A percentile compares a stretch with the other conserved stretches of the same genome.
These are phyloP conservation scores for Tricholauxania praeusta DNA, from an alignment of 2,888 invertebrate species.

Conservation along the genomic window DNA sequence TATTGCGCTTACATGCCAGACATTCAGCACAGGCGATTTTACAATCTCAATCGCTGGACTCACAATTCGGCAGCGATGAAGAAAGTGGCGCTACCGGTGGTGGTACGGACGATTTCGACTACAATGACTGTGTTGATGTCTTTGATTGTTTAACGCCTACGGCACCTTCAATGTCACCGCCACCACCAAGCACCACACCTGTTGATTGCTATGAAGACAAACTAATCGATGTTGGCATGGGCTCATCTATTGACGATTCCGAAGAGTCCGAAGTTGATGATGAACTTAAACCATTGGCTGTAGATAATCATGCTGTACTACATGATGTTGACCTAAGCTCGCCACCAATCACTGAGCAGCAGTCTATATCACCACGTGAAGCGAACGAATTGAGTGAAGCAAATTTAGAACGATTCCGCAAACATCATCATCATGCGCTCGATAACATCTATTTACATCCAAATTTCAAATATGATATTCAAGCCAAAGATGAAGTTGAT, in stretches of 20 bases:
- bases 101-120: constrained; percentile 40
- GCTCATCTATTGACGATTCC: constrained; percentile 60
- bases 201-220: constrained; percentile 53
- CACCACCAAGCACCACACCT: constrained; percentile 47
- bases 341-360: constrained; percentile 33
- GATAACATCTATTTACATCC: constrained; percentile 63
- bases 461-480: constrained; percentile 55
- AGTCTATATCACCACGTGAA: neutral
- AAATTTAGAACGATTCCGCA: constrained; percentile 63
- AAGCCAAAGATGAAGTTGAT: constrained; percentile 38
- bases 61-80: constrained; percentile 58
- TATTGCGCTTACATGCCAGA: constrained; percentile 61
- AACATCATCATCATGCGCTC: constrained; percentile 52
- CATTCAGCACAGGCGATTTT: constrained; percentile 60
- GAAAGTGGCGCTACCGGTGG: constrained; percentile 42
- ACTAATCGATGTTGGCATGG: constrained; percentile 60
- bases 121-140: constrained; percentile 43
- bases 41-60: constrained; percentile 53
- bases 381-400: constrained; percentile 59
- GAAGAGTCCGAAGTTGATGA: constrained; percentile 67
- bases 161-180: constrained; percentile 53
- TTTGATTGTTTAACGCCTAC: constrained; percentile 47
- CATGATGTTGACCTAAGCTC: constrained; percentile 55
- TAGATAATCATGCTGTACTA: constrained; percentile 65
- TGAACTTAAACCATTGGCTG: constrained; percentile 66